Evolutionary conservation across 2,113 vertebrate genomes (phyloP).

Genomic region (Anarrhichthys ocellatus): DNA sequence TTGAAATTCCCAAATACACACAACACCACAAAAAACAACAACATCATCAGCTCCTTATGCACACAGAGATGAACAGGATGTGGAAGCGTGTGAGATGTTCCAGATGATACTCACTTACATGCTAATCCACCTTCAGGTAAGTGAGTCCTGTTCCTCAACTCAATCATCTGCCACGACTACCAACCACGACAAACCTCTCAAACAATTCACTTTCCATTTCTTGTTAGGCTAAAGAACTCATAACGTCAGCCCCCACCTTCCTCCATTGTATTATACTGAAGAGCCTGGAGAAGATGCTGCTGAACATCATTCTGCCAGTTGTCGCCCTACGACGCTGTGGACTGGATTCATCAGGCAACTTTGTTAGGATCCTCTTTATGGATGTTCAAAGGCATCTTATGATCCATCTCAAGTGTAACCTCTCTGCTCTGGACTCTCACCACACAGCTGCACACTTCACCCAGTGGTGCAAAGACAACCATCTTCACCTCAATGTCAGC

Average conservation of each 20-base stretch:
- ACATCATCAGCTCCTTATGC: neutral
- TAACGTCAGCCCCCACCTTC: neutral
- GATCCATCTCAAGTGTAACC: no score
- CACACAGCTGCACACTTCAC: no score
- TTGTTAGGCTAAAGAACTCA: neutral
- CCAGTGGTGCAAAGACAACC: no score
- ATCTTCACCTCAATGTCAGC: no score
- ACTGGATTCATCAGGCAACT: no score
- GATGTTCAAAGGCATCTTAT: no score
- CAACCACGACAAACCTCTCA: conserved; percentile 1
- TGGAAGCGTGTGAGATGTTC: conserved; percentile 3
- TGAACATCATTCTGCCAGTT: no score
- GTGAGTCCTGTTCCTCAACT: conserved; percentile 9
- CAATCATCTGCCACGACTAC: neutral
- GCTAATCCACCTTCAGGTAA: neutral
- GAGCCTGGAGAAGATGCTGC: no score
- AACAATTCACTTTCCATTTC: conserved; percentile 26
- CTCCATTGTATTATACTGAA: neutral
- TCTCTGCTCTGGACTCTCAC: no score
- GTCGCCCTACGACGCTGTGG: no score
- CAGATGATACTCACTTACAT: neutral
- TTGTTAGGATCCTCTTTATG: no score
- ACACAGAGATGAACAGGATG: neutral
- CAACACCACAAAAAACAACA: neutral
- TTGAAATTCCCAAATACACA: neutral